A percentile compares a stretch with the other conserved stretches of the same genome.
Conservation (phyloP, 2,888 invertebrate genomes). For the Netelia virgata region DNA sequence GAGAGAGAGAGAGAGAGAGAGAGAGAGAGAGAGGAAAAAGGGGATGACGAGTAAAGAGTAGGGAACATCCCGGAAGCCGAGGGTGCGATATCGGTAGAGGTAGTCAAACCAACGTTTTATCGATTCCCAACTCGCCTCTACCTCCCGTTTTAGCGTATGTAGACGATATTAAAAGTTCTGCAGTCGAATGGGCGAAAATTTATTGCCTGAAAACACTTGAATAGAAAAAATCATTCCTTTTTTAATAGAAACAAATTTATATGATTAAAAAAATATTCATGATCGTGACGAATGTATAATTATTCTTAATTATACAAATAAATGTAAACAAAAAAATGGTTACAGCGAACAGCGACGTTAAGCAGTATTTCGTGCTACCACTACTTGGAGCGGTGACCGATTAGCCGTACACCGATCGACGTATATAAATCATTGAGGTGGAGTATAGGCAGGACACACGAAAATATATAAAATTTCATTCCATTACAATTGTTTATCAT, state of each 20-base stretch:
- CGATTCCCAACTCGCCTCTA: slow-evolving; percentile 67
- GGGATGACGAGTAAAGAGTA: slow-evolving; percentile 20
- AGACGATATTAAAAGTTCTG: slow-evolving; percentile 43
- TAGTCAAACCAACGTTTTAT: slow-evolving; percentile 72
- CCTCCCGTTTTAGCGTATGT: slow-evolving; percentile 59
- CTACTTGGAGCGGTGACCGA: too few relatives aligned
- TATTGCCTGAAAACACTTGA: background rate
- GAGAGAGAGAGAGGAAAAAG: slow-evolving; percentile 7
- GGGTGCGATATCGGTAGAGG: slow-evolving; percentile 67
- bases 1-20: slow-evolving; percentile 10
- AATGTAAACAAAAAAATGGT: too few relatives aligned
- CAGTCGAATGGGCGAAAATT: background rate
- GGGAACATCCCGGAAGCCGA: slow-evolving; percentile 61
- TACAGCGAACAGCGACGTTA: too few relatives aligned
- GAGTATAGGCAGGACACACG: too few relatives aligned
- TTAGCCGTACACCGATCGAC: too few relatives aligned
- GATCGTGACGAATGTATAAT: too few relatives aligned
- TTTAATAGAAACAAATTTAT: background rate
- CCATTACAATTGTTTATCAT: too few relatives aligned
- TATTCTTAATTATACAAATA: too few relatives aligned
- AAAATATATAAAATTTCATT: too few relatives aligned
- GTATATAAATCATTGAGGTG: too few relatives aligned
- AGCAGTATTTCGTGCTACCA: too few relatives aligned
- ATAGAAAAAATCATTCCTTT: background rate
- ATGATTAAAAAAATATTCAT: too few relatives aligned